A percentile compares a stretch with the other conserved stretches of the same genome.
Evolutionary conservation across 2,888 invertebrate genomes (phyloP).

Genomic region (Drosophila parthenogenetica): DNA sequence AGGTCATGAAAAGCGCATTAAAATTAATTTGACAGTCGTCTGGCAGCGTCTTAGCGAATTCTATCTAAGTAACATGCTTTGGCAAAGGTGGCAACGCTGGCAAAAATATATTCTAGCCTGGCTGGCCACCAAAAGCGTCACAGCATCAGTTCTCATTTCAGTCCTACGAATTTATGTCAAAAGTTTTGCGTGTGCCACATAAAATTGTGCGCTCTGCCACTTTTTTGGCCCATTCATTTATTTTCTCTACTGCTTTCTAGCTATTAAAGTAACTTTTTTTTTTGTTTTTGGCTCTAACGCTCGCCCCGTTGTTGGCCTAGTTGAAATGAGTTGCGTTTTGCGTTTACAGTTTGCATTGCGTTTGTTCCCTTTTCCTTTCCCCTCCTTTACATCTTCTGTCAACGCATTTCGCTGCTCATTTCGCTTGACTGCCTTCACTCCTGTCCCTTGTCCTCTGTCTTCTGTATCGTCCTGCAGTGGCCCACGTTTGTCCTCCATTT

Average conservation of each 20-base stretch:
- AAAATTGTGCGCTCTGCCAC: constrained; percentile 50
- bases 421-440: constrained; percentile 67
- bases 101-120: constrained; percentile 30
- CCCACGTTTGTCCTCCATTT: constrained; percentile 34
- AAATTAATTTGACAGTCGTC: constrained; percentile 78
- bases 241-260: constrained; percentile 30
- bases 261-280: constrained; percentile 62
- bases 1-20: constrained; percentile 78
- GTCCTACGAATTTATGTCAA: constrained; percentile 76
- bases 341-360: constrained; percentile 3
- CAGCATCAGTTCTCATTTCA: constrained; percentile 75
- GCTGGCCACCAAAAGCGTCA: constrained; percentile 20
- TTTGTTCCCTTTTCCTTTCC: constrained; percentile 1
- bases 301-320: constrained; percentile 42
- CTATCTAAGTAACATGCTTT: constrained; percentile 25
- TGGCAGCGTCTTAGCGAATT: constrained; percentile 52
- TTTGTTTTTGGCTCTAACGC: constrained; percentile 44
- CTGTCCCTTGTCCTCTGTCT: background rate
- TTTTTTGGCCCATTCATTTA: constrained; percentile 33
- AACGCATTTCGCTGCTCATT: constrained; percentile 77
- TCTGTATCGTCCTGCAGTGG: constrained; percentile 3
- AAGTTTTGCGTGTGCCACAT: constrained; percentile 65
- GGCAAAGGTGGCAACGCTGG: constrained; percentile 71
- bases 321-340: constrained; percentile 17
- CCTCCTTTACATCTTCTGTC: constrained; percentile 64